Conservation (phyloP, 2,888 invertebrate genomes). For the Altica lythri region DNA sequence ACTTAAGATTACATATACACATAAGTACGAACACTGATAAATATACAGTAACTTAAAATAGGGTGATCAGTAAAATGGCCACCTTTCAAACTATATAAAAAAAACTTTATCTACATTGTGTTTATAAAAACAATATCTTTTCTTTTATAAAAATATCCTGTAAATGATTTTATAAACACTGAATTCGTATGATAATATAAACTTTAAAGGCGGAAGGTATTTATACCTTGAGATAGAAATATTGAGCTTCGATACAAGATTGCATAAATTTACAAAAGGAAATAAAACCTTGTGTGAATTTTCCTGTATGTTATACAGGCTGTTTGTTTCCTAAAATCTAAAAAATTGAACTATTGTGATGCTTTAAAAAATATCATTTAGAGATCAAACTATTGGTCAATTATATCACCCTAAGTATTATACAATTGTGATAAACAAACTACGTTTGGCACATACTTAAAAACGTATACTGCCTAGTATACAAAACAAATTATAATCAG, state of each 20-base stretch:
- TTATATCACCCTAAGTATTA: neutral
- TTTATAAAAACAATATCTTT: slow-evolving; percentile 8
- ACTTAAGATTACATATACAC: slow-evolving; percentile 35
- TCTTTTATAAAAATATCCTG: neutral
- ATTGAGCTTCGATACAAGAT: slow-evolving; percentile 16
- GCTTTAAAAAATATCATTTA: neutral
- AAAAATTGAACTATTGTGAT: neutral
- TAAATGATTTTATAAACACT: slow-evolving; percentile 8
- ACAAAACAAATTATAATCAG: too few relatives aligned
- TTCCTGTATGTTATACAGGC: neutral
- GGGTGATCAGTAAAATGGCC: too few relatives aligned
- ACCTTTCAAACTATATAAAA: too few relatives aligned
- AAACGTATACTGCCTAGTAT: too few relatives aligned
- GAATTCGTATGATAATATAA: neutral
- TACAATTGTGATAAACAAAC: too few relatives aligned
- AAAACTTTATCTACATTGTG: slow-evolving; percentile 13
- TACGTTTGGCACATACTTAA: too few relatives aligned
- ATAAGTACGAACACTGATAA: slow-evolving; percentile 26
- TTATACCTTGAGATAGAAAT: slow-evolving; percentile 3
- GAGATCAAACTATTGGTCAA: neutral
- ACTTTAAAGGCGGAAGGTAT: slow-evolving; percentile 8
- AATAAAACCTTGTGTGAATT: neutral
- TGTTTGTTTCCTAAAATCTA: neutral
- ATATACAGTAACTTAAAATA: slow-evolving; percentile 10
- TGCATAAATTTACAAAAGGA: neutral